A percentile compares a stretch with the other conserved stretches of the same genome.
Evolutionary conservation across 2,888 invertebrate species (phyloP).

Genomic region (Caenorhabditis imperialis): DNA sequence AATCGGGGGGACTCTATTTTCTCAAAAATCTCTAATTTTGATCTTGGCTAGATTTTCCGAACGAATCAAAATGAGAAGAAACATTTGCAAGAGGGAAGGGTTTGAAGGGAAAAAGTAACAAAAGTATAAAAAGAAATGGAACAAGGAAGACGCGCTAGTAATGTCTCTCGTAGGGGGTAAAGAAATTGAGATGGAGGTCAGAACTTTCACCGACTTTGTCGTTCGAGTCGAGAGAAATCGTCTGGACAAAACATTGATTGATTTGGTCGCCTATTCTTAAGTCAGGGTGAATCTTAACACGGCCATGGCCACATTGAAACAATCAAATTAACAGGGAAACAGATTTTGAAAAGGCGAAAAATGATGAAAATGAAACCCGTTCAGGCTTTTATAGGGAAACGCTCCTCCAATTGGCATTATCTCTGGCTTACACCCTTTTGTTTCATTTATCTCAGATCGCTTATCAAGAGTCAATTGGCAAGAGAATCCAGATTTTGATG

Average conservation of each 20-base stretch:
- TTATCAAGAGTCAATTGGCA: conserved; percentile 45
- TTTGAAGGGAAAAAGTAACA: not conserved
- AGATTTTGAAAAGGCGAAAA: conserved; percentile 7
- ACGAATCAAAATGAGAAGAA: too few species aligned
- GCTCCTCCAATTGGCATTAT: conserved; percentile 38
- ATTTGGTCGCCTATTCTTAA: conserved; percentile 3
- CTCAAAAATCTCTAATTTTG: too few species aligned
- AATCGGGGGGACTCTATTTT: too few species aligned
- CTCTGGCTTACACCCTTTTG: conserved; percentile 28
- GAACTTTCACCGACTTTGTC: conserved; percentile 24
- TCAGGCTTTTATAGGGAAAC: conserved; percentile 35
- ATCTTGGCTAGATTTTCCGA: too few species aligned
- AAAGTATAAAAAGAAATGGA: not conserved
- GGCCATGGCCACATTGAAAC: too few species aligned
- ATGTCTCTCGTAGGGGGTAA: conserved; percentile 16
- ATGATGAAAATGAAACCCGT: conserved; percentile 16
- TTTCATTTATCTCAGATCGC: conserved; percentile 18
- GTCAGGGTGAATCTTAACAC: conserved; percentile 12
- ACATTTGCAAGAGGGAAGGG: too few species aligned
- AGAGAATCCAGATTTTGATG: conserved; percentile 46
- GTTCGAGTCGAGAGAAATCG: conserved; percentile 12
- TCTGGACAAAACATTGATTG: conserved; percentile 12
- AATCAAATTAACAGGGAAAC: too few species aligned
- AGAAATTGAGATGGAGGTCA: conserved; percentile 43
- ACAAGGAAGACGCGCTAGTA: conserved; percentile 1